These are phyloP conservation scores for Eulemur coronatus DNA, from an alignment of 2,797 vertebrate species.

Conservation along the genomic window DNA sequence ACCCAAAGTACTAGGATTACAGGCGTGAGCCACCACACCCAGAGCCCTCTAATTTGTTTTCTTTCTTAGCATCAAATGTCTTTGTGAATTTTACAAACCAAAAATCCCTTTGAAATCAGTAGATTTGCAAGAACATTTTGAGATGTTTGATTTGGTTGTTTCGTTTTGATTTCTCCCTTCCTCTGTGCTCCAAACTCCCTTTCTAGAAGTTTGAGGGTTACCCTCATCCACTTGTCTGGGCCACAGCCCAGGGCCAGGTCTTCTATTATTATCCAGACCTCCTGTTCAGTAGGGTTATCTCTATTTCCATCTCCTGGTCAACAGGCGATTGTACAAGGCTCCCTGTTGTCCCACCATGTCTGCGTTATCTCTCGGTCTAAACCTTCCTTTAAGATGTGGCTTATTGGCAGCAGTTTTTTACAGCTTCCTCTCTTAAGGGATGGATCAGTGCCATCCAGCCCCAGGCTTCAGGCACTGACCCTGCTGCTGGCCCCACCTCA, in stretches of 20 bases:
- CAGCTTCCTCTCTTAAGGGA: neutral
- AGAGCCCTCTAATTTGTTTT: neutral
- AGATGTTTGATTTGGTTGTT: neutral
- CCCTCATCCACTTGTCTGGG: neutral
- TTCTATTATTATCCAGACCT: neutral
- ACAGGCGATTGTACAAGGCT: too few relatives aligned
- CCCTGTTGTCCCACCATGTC: accelerated
- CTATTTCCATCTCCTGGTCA: neutral
- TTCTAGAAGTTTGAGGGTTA: neutral
- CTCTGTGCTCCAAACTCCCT: too few relatives aligned
- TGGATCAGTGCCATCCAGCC: neutral
- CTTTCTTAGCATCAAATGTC: neutral
- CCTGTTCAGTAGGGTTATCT: neutral
- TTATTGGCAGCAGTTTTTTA: neutral
- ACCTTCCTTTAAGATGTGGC: neutral
- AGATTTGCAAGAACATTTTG: neutral
- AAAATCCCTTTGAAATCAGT: neutral
- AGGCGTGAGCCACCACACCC: neutral
- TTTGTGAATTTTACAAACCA: neutral
- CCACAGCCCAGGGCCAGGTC: neutral
- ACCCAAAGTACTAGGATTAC: neutral
- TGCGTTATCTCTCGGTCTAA: neutral
- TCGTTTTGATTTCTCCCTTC: neutral
- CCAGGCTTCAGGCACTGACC: neutral
- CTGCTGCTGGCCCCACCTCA: too few relatives aligned